Evolutionary conservation across 2,113 vertebrate species (phyloP).

Genomic region (Lycocorax pyrrhopterus): DNA sequence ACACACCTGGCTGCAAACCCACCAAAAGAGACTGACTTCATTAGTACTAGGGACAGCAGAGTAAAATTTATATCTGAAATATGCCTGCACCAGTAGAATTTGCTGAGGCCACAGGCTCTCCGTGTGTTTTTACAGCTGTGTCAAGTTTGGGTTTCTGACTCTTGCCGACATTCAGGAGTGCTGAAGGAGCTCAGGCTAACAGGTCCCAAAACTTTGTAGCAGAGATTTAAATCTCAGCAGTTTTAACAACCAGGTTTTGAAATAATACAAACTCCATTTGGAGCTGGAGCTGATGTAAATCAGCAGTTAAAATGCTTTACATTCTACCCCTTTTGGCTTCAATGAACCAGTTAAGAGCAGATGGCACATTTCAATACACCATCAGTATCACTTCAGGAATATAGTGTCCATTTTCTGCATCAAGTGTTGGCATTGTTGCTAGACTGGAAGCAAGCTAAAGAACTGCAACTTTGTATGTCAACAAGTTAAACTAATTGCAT

Average conservation of each 20-base stretch:
- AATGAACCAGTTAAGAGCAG: constrained; percentile 26
- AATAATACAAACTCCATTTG: constrained; percentile 74
- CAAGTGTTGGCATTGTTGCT: background rate
- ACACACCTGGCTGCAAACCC: constrained; percentile 78
- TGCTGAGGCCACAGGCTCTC: constrained; percentile 74
- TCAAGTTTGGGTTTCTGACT: constrained; percentile 77
- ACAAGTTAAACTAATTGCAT: background rate
- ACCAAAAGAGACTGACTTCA: constrained; percentile 80
- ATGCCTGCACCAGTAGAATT: constrained; percentile 75
- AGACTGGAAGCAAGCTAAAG: background rate
- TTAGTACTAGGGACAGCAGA: constrained; percentile 74
- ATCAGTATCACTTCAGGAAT: constrained; percentile 56
- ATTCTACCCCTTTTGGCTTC: constrained; percentile 44
- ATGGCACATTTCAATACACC: constrained; percentile 51
- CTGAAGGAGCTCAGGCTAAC: constrained; percentile 76
- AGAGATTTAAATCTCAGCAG: constrained; percentile 74
- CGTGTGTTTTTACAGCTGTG: constrained; percentile 86
- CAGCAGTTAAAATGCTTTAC: constrained; percentile 32
- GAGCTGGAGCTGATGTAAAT: constrained; percentile 67
- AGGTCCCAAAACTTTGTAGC: constrained; percentile 73
- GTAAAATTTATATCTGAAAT: constrained; percentile 82
- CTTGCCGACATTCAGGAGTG: constrained; percentile 73
- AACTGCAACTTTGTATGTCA: background rate
- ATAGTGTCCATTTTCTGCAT: constrained; percentile 43
- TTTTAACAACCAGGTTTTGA: constrained; percentile 78